A percentile compares a stretch with the other conserved stretches of the same genome.
Conservation (phyloP, 2,888 invertebrate species). For the Tipula vernalis region DNA sequence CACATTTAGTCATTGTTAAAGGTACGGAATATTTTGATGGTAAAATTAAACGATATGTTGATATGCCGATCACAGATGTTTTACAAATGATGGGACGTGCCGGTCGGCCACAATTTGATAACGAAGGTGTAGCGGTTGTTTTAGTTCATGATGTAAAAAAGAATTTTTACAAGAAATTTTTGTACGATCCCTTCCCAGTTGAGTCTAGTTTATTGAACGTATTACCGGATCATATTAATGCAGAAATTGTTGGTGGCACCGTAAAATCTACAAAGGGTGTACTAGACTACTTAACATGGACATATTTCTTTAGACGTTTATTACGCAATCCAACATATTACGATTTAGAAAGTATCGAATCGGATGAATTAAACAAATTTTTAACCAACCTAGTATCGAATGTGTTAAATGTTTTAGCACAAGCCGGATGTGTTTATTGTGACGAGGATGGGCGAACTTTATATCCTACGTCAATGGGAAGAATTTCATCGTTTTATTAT, state of each 20-base stretch:
- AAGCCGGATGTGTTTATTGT: constrained; percentile 67
- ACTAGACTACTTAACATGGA: constrained; percentile 96
- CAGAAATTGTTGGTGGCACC: constrained; percentile 91
- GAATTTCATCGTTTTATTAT: constrained; percentile 95
- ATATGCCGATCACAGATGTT: constrained; percentile 99
- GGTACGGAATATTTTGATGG: constrained; percentile 99
- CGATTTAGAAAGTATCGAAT: constrained; percentile 58
- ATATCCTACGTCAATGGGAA: constrained; percentile 64
- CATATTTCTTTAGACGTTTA: constrained; percentile 89
- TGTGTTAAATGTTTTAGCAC: constrained; percentile 55
- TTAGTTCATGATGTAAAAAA: constrained; percentile 94
- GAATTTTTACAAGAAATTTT: constrained; percentile 96
- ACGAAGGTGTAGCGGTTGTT: constrained; percentile 77
- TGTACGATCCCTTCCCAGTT: constrained; percentile 98
- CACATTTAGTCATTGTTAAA: constrained; percentile 95
- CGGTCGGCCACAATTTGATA: constrained; percentile 94
- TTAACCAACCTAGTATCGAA: constrained; percentile 71
- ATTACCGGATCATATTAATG: constrained; percentile 92
- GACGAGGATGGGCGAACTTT: constrained; percentile 46
- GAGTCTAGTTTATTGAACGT: constrained; percentile 89
- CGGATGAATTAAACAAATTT: constrained; percentile 56
- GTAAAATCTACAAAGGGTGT: constrained; percentile 86
- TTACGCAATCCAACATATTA: constrained; percentile 89
- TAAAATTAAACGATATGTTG: constrained; percentile 90
- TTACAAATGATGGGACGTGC: constrained; percentile 99